Evolutionary conservation across 2,888 invertebrate species (phyloP), one percentile per base, ranked within the genome.

Genomic region (Sabatieria punctata): DNA sequence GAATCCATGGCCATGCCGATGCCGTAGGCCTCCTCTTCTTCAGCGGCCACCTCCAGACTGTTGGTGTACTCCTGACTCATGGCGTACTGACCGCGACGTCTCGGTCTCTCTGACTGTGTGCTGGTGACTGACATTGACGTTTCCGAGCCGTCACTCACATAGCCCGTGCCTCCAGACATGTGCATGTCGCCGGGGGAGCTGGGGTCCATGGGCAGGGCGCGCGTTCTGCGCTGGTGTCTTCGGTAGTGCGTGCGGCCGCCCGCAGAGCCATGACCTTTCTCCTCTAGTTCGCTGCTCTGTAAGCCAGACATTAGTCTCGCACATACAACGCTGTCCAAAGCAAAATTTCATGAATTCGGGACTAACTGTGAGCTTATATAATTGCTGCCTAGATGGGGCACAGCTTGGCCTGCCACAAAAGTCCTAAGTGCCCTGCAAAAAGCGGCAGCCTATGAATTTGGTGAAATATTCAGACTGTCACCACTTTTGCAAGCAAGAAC

Each of bases 1-100:
- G 60, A 60, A 50, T 64, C 3, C n/a, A 4, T 19, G 18, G 4
- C 4, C 3, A 18, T 19, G 4, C n/a, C 36, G 36, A 4, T 4
- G 18, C n/a, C 4, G 15, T 36, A 36, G 4, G 15, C 36, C 6
- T n/a, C 46, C n/a, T 22, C 21, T 18, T 47, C 47, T 18, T 47
- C 47, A 2, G 13, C 39, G 4, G 47, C 30, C 39, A 33, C 27
- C 24, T 47, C 43, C 26, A 43, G 36, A 22, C 41, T 43, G 35
- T 43, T 40, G 8, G 39, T 43, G 30, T 27, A 43, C 21, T 47
- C 39, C 23, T 40, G 40, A 4, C 36, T 36, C n/a, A 19, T n/a
- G 15, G 15, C 15, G 36, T n/a, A 19, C 6, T n/a, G 36, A n/a
- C 19, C n/a, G 36, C 36, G 36, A 8, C 18, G 24, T 6, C 41